Evolutionary conservation across 2,888 invertebrate genomes (phyloP).

Genomic region (Sthenelais limicola): DNA sequence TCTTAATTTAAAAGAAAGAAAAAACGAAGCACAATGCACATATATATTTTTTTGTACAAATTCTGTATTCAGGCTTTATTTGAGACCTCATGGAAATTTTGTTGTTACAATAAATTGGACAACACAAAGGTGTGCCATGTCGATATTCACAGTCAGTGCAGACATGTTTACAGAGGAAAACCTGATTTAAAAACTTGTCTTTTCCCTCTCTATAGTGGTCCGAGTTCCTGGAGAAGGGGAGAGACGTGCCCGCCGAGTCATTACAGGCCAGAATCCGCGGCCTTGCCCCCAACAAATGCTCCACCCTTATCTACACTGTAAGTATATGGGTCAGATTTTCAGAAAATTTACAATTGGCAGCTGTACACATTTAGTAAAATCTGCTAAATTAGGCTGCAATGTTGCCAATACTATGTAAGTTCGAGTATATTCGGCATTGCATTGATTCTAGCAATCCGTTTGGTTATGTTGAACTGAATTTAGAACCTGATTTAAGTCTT

Average conservation of each 20-base stretch:
- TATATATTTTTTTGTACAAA: no score
- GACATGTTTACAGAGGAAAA: neutral
- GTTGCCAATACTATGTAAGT: neutral
- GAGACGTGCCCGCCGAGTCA: constrained; percentile 54
- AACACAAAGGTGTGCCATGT: no score
- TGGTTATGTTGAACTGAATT: no score
- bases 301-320: constrained; percentile 68
- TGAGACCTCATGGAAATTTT: no score
- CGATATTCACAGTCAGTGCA: neutral
- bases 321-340: constrained; percentile 44
- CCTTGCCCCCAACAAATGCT: constrained; percentile 65
- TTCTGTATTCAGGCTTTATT: no score
- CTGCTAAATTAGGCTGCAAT: neutral
- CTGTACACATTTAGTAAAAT: no score
- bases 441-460: no score
- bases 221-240: constrained; percentile 61
- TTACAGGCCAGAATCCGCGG: constrained; percentile 57
- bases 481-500: no score
- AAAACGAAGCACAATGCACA: no score
- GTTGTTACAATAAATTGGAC: no score
- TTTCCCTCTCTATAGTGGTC: constrained; percentile 54
- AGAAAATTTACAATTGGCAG: neutral
- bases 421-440: neutral
- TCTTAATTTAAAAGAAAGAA: no score
- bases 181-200: neutral